phyloP scores from a whole-genome alignment of 1,140 invertebrate genomes.

The Caenorhabditis remanei region DNA sequence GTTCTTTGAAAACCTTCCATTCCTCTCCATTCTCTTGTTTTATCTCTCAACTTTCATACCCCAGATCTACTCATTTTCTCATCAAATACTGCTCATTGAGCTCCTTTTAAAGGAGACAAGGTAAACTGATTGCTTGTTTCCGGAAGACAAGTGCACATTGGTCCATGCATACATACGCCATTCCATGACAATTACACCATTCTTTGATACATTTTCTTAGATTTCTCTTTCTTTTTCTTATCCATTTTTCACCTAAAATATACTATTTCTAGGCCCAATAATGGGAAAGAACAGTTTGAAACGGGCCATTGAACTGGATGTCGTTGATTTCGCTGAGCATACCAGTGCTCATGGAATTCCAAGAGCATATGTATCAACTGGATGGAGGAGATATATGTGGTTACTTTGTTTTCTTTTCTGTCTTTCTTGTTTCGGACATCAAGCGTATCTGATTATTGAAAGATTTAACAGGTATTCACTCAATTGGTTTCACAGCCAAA shows the following conservation, averaged over 20 bases:
- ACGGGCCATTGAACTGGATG: conserved; percentile 28
- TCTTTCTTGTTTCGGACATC: conserved; percentile 60
- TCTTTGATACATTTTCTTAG: conserved; percentile 13
- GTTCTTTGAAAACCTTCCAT: no score
- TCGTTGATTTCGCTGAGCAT: conserved; percentile 50
- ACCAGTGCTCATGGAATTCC: conserved; percentile 68
- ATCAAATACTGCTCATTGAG: conserved; percentile 34
- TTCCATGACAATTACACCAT: conserved; percentile 16
- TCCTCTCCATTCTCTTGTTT: no score
- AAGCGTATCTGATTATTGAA: conserved; percentile 66
- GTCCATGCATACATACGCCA: neutral
- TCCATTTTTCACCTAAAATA: neutral
- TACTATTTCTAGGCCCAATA: neutral
- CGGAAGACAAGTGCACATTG: conserved; percentile 9
- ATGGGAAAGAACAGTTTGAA: conserved; percentile 9
- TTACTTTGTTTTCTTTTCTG: conserved; percentile 66
- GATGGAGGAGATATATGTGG: conserved; percentile 65
- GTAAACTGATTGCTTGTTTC: conserved; percentile 51
- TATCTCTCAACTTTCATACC: no score
- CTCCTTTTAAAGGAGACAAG: neutral
- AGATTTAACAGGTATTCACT: conserved; percentile 60
- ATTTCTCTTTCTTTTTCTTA: neutral
- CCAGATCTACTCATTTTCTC: conserved; percentile 11
- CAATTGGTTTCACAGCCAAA: neutral
- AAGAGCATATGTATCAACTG: conserved; percentile 63